Evolutionary conservation across 2,797 vertebrate genomes (phyloP), one percentile per base, ranked within the genome.

Genomic region (Halcyon smyrnensis): DNA sequence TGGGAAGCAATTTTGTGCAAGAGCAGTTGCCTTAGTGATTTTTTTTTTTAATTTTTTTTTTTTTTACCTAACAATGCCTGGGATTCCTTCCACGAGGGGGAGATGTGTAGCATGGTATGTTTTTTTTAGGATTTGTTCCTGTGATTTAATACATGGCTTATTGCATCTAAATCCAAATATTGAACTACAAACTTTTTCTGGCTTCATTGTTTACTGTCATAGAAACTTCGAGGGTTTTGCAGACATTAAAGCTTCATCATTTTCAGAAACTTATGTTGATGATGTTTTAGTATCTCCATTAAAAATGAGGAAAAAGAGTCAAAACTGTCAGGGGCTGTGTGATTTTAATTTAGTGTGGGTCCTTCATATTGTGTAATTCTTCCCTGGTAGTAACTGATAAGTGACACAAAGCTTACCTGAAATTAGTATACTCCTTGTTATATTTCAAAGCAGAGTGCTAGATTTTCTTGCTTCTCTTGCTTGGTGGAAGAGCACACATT

Each of bases 21-120:
- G 17, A 79, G n/a, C 50, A 23, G 23, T 82, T 62, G 11, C 32
- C 67, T 32, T 90, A 17, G 80, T 34, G 63, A 79, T 65, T 78
- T 3, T 11, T 54, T 32, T 50, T 48, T 50, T 27, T 34, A 9
- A n/a, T 54, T 32, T 50, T 48, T 50, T 27, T 51, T 50, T 54
- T 54, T 56, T 57, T 34, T 9, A 32, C 12, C 20, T 67, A 77
- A 50, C 62, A 92, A 74, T 65, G 57, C 8, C 43, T 64, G 24
- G 11, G 15, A 83, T 90, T 88, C 73, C 53, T 91, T 91, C 90
- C 87, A 93, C 82, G 56, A 94, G 82, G 60, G 90, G 82, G 79
- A 93, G 82, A 68, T 90, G 32, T 82, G 57, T 71, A 88, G 89
- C 76, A 74, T 6, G 15, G n/a, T 59, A 79, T 89, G 18, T 63